Conservation (phyloP, 2,113 vertebrate genomes). For the Rana temporaria region DNA sequence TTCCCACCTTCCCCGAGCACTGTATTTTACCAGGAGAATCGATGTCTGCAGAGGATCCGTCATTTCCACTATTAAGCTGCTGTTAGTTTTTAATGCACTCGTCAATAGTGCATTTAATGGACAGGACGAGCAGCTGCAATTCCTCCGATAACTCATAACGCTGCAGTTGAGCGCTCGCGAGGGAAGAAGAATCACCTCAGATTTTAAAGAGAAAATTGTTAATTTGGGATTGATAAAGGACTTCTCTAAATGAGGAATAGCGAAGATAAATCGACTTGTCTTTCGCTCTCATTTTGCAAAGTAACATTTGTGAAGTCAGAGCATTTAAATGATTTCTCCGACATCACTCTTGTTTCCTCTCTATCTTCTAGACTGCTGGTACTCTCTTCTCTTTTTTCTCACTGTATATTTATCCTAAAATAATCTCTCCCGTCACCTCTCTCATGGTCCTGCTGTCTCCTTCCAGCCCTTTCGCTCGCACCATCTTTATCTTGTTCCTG, state of each 20-base stretch:
- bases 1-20: slow-evolving; percentile 42
- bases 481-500: slow-evolving; percentile 32
- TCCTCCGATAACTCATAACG: slow-evolving; percentile 66
- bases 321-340: slow-evolving; percentile 68
- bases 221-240: slow-evolving; percentile 79
- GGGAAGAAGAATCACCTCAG: slow-evolving; percentile 64
- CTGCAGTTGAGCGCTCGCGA: slow-evolving; percentile 63
- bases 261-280: slow-evolving; percentile 70
- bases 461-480: slow-evolving; percentile 18
- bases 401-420: slow-evolving; percentile 46
- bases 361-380: slow-evolving; percentile 11
- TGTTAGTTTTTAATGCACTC: slow-evolving; percentile 61
- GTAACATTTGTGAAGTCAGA: slow-evolving; percentile 74
- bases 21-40: slow-evolving; percentile 52
- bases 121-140: slow-evolving; percentile 59
- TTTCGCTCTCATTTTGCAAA: slow-evolving; percentile 71
- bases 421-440: slow-evolving; percentile 39
- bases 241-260: slow-evolving; percentile 75
- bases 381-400: slow-evolving; percentile 14
- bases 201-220: slow-evolving; percentile 73
- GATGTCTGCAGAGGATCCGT: slow-evolving; percentile 53
- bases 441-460: slow-evolving; percentile 34
- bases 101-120: slow-evolving; percentile 56
- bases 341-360: slow-evolving; percentile 44
- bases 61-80: slow-evolving; percentile 38